Percentiles rank a stretch among this genome's conserved stretches.
phyloP scores from a whole-genome alignment of 2,888 invertebrate genomes.

The Andrena trimmerana region DNA sequence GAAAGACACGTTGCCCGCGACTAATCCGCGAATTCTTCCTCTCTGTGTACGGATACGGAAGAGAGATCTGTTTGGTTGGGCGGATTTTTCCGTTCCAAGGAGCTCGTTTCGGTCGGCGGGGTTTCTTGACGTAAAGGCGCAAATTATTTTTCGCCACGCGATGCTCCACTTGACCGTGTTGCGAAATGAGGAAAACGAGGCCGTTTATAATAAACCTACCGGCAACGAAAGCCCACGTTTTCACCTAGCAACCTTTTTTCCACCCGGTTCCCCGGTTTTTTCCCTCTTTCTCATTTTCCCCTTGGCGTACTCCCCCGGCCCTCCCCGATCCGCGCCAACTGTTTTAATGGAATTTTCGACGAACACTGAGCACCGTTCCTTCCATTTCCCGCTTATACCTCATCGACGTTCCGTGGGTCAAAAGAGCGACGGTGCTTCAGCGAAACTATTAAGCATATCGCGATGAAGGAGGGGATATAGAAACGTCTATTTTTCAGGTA shows the following conservation, averaged over 20 bases:
- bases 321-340: constrained; percentile 55
- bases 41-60: neutral
- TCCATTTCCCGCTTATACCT: constrained; percentile 29
- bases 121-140: constrained; percentile 57
- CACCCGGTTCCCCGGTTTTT: constrained; percentile 18
- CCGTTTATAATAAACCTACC: constrained; percentile 74
- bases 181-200: constrained; percentile 74
- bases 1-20: neutral
- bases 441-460: constrained; percentile 33
- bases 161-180: constrained; percentile 73
- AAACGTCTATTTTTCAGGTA: no score
- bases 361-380: constrained; percentile 32
- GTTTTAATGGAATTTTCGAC: constrained; percentile 67
- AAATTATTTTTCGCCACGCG: constrained; percentile 74
- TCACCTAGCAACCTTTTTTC: constrained; percentile 39
- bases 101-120: constrained; percentile 17
- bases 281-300: constrained; percentile 13
- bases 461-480: neutral
- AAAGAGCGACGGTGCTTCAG: constrained; percentile 18
- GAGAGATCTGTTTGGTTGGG: neutral
- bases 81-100: constrained; percentile 25
- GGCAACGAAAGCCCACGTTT: constrained; percentile 63
- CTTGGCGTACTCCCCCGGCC: constrained; percentile 47
- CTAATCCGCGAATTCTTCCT: constrained; percentile 7
- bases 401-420: constrained; percentile 5